Evolutionary conservation across 1,140 invertebrate species (phyloP).

Genomic region (Triops longicaudatus): DNA sequence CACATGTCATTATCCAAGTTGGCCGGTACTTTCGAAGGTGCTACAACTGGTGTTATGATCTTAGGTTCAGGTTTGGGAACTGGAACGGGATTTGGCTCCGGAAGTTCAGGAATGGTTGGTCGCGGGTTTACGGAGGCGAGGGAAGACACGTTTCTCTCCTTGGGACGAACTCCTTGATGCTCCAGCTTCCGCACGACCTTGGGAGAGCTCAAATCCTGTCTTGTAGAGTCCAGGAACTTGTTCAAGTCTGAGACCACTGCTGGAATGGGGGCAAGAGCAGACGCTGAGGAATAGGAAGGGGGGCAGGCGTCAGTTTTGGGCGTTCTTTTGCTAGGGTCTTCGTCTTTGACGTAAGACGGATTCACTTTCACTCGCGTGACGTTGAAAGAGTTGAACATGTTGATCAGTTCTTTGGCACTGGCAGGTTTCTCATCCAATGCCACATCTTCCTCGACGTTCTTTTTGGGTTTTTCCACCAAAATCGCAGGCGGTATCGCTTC

Average conservation of each 20-base stretch:
- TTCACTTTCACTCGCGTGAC: constrained; percentile 34
- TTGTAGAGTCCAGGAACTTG: constrained; percentile 16
- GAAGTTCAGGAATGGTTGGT: not conserved
- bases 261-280: constrained; percentile 8
- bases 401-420: constrained; percentile 49
- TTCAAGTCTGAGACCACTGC: constrained; percentile 18
- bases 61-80: constrained; percentile 3
- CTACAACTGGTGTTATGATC: not conserved
- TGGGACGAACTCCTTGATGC: not conserved
- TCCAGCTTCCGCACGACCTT: not conserved
- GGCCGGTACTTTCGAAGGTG: not conserved
- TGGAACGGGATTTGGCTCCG: not conserved
- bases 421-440: constrained; percentile 26
- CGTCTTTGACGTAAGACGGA: constrained; percentile 11
- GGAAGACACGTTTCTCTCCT: not conserved
- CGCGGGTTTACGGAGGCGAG: not conserved
- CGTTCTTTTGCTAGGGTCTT: not conserved
- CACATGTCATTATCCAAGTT: constrained; percentile 1
- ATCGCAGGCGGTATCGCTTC: not conserved
- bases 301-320: not conserved
- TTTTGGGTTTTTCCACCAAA: constrained; percentile 1
- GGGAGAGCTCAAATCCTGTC: constrained; percentile 19
- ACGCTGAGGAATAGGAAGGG: not conserved
- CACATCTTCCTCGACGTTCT: constrained; percentile 29
- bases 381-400: constrained; percentile 54